These are phyloP conservation scores for Silurus glanis DNA, from an alignment of 2,113 vertebrate genomes.

Conservation along the genomic window DNA sequence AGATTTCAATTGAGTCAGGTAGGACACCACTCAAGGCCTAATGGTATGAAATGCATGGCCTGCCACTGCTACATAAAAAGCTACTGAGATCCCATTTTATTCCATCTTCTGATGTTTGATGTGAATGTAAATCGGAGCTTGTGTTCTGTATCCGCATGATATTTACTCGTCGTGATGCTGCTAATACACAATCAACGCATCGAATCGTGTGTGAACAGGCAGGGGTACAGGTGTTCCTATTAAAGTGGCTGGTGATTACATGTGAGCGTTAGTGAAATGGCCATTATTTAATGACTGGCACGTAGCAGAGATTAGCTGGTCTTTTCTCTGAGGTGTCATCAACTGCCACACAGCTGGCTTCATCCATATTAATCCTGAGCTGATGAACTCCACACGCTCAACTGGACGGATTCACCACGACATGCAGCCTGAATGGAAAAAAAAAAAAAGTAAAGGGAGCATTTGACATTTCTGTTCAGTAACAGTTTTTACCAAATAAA, in stretches of 20 bases:
- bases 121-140: not conserved
- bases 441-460: not conserved
- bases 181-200: not conserved
- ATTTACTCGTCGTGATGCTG: not conserved
- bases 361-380: slow-evolving; percentile 39
- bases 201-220: not conserved
- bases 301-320: slow-evolving; percentile 49
- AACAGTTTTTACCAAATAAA: not conserved
- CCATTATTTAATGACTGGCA: slow-evolving; percentile 46
- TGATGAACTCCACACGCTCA: slow-evolving; percentile 18
- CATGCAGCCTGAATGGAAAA: not conserved
- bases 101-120: not conserved
- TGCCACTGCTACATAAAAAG: not conserved
- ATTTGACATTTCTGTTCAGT: not conserved
- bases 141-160: not conserved
- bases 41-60: too few relatives aligned
- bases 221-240: not conserved
- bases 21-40: too few relatives aligned
- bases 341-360: slow-evolving; percentile 47
- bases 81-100: not conserved
- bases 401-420: not conserved
- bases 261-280: slow-evolving; percentile 24
- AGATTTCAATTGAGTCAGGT: too few relatives aligned
- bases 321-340: slow-evolving; percentile 33
- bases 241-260: slow-evolving; percentile 11